phyloP scores from a whole-genome alignment of 2,888 invertebrate genomes.

The Leucoptera coffeella region DNA sequence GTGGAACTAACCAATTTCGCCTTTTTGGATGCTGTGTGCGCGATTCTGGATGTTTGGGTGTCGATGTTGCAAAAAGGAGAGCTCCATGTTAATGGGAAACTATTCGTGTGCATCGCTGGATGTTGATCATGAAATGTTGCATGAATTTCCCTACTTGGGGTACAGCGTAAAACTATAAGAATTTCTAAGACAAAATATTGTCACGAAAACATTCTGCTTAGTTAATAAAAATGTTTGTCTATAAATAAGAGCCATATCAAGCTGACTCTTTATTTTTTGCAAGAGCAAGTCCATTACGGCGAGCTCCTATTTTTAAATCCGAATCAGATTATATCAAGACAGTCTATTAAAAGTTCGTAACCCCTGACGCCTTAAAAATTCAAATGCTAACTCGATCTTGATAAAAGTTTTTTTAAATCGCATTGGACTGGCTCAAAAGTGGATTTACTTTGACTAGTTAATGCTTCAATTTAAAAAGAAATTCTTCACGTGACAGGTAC shows the following conservation, averaged over 20 bases:
- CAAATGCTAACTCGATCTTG: constrained; percentile 49
- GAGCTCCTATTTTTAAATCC: constrained; percentile 17
- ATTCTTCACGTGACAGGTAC: too few species aligned
- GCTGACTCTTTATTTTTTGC: too few species aligned
- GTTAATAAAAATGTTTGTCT: too few species aligned
- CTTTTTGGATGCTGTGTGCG: constrained; percentile 13
- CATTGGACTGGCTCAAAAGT: constrained; percentile 21
- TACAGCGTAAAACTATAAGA: too few species aligned
- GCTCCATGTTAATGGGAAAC: too few species aligned
- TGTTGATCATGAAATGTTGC: too few species aligned
- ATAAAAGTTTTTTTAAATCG: constrained; percentile 28
- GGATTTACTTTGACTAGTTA: constrained; percentile 44
- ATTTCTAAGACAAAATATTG: too few species aligned
- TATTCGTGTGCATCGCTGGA: too few species aligned
- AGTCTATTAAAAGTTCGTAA: constrained; percentile 46
- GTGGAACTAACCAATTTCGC: constrained; percentile 21
- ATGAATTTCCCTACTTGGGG: too few species aligned
- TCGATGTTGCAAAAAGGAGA: constrained; percentile 1
- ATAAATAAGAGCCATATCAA: too few species aligned
- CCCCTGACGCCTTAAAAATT: constrained; percentile 39
- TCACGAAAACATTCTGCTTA: too few species aligned
- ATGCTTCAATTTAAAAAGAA: constrained; percentile 49
- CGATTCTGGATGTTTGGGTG: constrained; percentile 3
- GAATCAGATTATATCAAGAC: constrained; percentile 29
- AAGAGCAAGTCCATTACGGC: too few species aligned